These are phyloP conservation scores for Platycnemis pennipes DNA, from an alignment of 2,888 invertebrate species.

Conservation along the genomic window DNA sequence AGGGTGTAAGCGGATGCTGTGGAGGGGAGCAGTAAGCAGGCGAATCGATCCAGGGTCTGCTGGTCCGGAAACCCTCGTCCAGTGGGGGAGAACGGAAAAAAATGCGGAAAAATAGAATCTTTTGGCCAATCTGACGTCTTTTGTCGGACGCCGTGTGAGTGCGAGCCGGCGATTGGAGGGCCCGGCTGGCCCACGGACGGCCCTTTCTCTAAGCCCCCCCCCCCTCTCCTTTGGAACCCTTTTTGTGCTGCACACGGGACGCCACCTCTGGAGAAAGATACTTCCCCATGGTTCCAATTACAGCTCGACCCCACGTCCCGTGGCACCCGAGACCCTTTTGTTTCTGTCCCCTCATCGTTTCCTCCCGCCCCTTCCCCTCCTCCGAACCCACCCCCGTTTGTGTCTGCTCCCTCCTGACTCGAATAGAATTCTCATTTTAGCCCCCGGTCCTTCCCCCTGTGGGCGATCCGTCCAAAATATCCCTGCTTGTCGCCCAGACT, in stretches of 20 bases:
- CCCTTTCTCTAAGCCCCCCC: not conserved
- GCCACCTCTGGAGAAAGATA: too few species aligned
- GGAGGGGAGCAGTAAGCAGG: not conserved
- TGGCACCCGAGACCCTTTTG: not conserved
- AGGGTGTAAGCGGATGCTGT: not conserved
- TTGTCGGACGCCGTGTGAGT: not conserved
- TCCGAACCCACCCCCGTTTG: not conserved
- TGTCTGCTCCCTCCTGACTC: not conserved
- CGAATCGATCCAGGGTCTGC: slow-evolving; percentile 22
- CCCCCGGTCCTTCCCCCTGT: not conserved
- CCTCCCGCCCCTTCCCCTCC: not conserved
- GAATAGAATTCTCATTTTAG: not conserved
- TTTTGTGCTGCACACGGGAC: too few species aligned
- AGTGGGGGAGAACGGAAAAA: not conserved
- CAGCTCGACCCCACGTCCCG: not conserved
- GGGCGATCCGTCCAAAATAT: not conserved
- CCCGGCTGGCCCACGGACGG: not conserved
- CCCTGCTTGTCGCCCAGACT: not conserved
- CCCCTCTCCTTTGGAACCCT: not conserved
- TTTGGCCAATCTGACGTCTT: slow-evolving; percentile 22
- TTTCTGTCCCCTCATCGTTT: not conserved
- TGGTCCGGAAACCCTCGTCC: slow-evolving; percentile 18
- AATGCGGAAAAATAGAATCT: not conserved
- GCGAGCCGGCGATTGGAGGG: not conserved
- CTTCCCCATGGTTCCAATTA: not conserved